Base-by-base conservation (phyloP, 2,888 invertebrate genomes). In the Drosophila prostipennis region DNA sequence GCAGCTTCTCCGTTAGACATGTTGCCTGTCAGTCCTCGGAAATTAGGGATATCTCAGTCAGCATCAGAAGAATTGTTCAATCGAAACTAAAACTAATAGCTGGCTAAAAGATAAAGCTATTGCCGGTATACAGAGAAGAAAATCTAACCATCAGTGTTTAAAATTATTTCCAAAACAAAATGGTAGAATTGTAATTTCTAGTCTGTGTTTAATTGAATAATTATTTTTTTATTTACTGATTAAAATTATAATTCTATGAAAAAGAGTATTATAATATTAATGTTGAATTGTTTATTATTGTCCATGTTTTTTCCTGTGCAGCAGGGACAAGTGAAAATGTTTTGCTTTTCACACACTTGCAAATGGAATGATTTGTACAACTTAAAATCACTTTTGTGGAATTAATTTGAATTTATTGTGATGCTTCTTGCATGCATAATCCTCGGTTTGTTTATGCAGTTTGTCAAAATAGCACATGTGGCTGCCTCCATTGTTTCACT, bases 391-490 rank as follows among this genome's bases (percentile, higher is more conserved):
- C 26, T 54, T 39, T 54, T 6, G 52, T 32, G 65, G 56, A 72
- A 71, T 55, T 63, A 72, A 71, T 63, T 52, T 42, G 45, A 72
- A 63, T 72, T 72, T 46, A 72, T 72, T 64, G 52, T 40, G 14
- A 29, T n/a, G 26, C 37, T 34, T 19, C 48, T 39, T 52, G 53
- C 53, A 43, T 34, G 60, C 19, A 19, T 10, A 52, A 23, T 64
- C 36, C 36, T 32, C 8, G 13, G 13, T 11, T 26, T 39, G 71
- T 19, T 57, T 58, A 57, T 53, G 53, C 70, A 71, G 48, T 61
- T 61, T 39, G 42, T 61, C 43, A 72, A 72, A 70, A 72, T 56
- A 56, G 46, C 64, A 72, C 56, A 55, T 70, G 69, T 70, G 70
- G 70, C 48, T 42, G 59, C 36, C 14, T 48, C 36, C 19, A 48